phyloP scores from a whole-genome alignment of 2,797 vertebrate genomes.

The Columba guinea region DNA sequence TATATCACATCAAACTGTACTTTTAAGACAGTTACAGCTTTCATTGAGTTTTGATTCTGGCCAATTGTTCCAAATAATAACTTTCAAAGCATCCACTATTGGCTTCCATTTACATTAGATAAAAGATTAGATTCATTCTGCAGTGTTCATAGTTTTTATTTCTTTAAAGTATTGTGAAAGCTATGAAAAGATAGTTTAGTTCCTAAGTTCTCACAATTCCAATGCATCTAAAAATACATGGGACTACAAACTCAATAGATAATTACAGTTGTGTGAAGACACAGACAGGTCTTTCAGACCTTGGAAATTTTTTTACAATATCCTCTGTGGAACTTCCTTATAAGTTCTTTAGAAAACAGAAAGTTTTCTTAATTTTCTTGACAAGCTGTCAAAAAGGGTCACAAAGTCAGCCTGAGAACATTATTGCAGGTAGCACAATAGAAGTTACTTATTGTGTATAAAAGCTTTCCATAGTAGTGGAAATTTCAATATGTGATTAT shows the following conservation, averaged over 20 bases:
- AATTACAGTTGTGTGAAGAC: conserved; percentile 6
- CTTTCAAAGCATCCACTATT: background rate
- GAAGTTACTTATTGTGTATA: background rate
- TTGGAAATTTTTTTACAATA: background rate
- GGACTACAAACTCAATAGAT: background rate
- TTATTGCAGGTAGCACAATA: background rate
- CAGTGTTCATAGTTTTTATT: background rate
- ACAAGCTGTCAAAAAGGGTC: background rate
- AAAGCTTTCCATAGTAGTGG: background rate
- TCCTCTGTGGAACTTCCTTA: background rate
- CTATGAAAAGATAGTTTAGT: background rate
- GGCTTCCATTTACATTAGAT: background rate
- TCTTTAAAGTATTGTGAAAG: background rate
- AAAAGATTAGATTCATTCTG: background rate
- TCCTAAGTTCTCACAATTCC: background rate
- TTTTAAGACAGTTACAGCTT: background rate
- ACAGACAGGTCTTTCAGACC: conserved; percentile 9
- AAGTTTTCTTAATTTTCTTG: background rate
- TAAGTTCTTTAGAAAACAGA: background rate
- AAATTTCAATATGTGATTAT: background rate
- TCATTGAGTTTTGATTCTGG: background rate
- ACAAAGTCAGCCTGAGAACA: background rate
- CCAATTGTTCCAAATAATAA: background rate
- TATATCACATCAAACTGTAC: background rate
- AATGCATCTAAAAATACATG: conserved; percentile 11